Evolutionary conservation across 2,113 vertebrate genomes (phyloP).

Genomic region (Pluvianellus socialis): DNA sequence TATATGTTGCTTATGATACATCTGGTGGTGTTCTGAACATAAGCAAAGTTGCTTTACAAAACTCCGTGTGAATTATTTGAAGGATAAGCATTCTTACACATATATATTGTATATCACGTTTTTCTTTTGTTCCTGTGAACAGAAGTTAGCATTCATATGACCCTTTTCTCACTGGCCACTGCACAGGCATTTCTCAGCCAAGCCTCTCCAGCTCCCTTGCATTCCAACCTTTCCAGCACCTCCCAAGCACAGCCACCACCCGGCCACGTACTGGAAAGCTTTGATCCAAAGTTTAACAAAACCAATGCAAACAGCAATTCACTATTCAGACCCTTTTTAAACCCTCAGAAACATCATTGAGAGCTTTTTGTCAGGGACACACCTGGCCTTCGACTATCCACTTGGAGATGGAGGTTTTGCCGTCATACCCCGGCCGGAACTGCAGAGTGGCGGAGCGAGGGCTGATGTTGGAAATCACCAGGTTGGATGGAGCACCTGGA

Average conservation of each 20-base stretch:
- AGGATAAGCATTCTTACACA: neutral
- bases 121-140: neutral
- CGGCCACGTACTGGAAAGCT: neutral
- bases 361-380: neutral
- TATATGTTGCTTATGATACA: neutral
- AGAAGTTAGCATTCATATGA: neutral
- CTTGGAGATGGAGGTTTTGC: conserved; percentile 87
- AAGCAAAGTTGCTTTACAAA: neutral
- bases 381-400: conserved; percentile 92
- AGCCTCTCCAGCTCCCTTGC: neutral
- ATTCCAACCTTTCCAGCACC: neutral
- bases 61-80: neutral
- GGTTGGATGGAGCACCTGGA: conserved; percentile 87
- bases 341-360: neutral
- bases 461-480: conserved; percentile 94
- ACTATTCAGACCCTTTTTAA: neutral
- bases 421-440: conserved; percentile 86
- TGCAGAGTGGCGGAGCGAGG: conserved; percentile 86
- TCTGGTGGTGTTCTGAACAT: neutral
- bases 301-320: neutral
- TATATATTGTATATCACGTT: neutral
- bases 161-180: neutral
- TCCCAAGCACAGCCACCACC: neutral
- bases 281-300: neutral
- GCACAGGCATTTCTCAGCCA: neutral